Percentiles rank a stretch among this genome's conserved stretches.
phyloP scores from a whole-genome alignment of 2,797 vertebrate species.

The Sternotherus odoratus region DNA sequence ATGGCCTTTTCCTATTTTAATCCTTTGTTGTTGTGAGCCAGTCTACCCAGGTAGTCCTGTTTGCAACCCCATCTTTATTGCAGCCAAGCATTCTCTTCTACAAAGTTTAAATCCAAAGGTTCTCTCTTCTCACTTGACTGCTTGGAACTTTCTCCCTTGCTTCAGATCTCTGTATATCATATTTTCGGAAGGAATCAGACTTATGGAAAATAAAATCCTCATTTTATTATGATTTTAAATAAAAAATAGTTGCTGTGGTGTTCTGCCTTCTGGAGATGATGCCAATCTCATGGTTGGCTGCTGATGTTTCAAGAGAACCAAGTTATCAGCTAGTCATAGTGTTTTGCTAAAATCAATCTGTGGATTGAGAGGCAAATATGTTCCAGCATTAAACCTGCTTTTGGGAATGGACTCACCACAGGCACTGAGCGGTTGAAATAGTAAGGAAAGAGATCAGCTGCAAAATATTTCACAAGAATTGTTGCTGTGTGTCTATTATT shows the following conservation, averaged over 20 bases:
- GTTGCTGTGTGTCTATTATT: constrained; percentile 61
- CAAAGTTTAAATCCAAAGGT: neutral
- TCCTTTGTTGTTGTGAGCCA: neutral
- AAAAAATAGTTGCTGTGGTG: constrained; percentile 51
- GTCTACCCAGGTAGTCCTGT: neutral
- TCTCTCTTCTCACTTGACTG: constrained; percentile 24
- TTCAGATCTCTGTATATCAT: neutral
- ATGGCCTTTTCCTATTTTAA: constrained; percentile 11
- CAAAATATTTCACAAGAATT: constrained; percentile 74
- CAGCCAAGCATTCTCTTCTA: neutral
- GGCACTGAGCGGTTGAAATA: constrained; percentile 71
- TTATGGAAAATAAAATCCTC: constrained; percentile 49
- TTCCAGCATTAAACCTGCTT: constrained; percentile 69
- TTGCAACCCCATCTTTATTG: neutral
- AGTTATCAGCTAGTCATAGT: constrained; percentile 50
- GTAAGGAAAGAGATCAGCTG: constrained; percentile 35
- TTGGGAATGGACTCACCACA: constrained; percentile 53
- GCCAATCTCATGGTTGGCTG: constrained; percentile 60
- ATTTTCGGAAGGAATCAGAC: constrained; percentile 39
- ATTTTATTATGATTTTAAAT: constrained; percentile 74
- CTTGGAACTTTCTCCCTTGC: neutral
- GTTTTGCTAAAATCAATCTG: constrained; percentile 67
- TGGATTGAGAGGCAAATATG: constrained; percentile 72
- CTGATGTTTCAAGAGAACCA: constrained; percentile 63
- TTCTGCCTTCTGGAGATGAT: constrained; percentile 73